Percentiles rank a stretch among this genome's conserved stretches.
Conservation (phyloP, 2,888 invertebrate species). For the Plusia festucae region DNA sequence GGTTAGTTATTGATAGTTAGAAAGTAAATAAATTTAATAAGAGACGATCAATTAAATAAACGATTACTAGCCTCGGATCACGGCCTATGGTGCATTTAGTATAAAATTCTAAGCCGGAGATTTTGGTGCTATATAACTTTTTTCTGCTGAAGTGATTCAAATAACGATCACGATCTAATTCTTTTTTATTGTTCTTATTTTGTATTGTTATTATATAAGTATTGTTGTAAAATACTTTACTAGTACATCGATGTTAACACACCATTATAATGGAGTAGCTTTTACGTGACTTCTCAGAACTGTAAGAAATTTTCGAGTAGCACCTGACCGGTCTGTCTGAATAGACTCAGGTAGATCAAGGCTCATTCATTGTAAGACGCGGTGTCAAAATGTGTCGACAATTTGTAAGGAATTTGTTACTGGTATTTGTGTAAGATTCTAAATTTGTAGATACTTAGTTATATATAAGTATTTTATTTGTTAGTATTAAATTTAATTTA, state of each 20-base stretch:
- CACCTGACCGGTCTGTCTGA: conserved; percentile 11
- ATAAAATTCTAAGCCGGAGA: too few relatives aligned
- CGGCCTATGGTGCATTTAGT: too few relatives aligned
- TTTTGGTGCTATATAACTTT: too few relatives aligned
- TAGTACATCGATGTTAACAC: background rate
- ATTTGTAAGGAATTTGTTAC: background rate
- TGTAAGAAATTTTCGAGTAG: conserved; percentile 18
- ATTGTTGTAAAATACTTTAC: too few relatives aligned
- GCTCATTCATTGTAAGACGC: background rate
- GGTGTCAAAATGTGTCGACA: background rate
- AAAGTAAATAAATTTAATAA: conserved; percentile 17
- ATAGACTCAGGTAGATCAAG: conserved; percentile 37
- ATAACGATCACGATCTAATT: too few relatives aligned
- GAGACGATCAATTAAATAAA: background rate
- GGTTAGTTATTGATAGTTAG: conserved; percentile 28
- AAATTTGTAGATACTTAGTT: background rate
- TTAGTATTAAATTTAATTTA: background rate
- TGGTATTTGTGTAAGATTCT: background rate
- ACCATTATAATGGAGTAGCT: background rate
- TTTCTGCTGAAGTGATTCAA: too few relatives aligned
- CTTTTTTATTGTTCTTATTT: too few relatives aligned
- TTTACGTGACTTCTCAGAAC: conserved; percentile 22
- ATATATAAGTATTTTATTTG: background rate
- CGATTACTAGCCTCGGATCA: background rate
- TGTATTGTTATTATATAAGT: too few relatives aligned